Conservation (phyloP, 2,888 invertebrate genomes). For the Tiliacea aurago region DNA sequence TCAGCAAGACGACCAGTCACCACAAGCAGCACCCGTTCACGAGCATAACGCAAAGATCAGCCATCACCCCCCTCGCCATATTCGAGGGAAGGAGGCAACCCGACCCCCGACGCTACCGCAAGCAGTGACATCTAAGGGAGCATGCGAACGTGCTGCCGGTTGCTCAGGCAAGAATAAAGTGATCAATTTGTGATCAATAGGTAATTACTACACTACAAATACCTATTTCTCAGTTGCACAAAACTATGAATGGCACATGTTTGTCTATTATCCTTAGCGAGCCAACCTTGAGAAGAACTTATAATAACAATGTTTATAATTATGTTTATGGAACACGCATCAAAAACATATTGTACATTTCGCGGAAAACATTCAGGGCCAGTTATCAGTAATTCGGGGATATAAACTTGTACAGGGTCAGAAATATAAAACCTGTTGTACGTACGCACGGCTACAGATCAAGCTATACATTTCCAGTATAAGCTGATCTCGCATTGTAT, state of each 20-base stretch:
- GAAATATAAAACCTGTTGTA: background rate
- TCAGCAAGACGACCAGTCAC: no score
- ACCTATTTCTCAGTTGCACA: background rate
- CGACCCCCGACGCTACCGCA: no score
- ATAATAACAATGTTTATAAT: conserved; percentile 22
- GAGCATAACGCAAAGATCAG: no score
- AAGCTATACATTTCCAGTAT: no score
- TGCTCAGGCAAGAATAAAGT: no score
- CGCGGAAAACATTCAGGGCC: conserved; percentile 4
- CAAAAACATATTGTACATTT: conserved; percentile 20
- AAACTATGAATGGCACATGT: conserved; percentile 35
- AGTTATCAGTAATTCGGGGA: background rate
- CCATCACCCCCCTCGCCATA: no score
- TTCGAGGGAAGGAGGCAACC: no score
- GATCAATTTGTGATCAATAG: conserved; percentile 13
- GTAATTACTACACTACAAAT: conserved; percentile 21
- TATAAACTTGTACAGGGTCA: background rate
- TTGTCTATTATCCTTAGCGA: conserved; percentile 13
- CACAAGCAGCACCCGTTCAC: no score
- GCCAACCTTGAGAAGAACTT: conserved; percentile 18
- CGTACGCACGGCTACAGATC: no score
- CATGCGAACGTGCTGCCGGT: no score
- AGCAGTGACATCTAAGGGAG: no score
- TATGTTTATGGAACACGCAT: background rate
- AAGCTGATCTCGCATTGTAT: no score